phyloP scores from a whole-genome alignment of 1,140 invertebrate genomes.

The Planococcus citri region DNA sequence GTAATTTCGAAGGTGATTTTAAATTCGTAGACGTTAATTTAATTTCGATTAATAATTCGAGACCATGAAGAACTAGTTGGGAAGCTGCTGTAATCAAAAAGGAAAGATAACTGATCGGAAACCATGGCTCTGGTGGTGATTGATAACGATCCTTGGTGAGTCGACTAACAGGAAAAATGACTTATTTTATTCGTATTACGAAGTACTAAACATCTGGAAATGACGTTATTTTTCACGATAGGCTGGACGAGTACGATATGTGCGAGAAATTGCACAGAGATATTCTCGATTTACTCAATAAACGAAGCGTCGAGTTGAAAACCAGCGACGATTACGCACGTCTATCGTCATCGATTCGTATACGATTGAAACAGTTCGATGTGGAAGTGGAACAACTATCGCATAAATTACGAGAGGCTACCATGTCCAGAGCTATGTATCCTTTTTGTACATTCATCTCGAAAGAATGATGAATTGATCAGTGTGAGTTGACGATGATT shows the following conservation, averaged over 20 bases:
- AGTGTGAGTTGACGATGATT: background rate
- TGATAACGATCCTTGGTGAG: slow-evolving; percentile 37
- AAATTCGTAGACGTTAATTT: no score
- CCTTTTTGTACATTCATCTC: slow-evolving; percentile 1
- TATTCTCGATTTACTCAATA: slow-evolving; percentile 46
- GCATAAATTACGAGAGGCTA: slow-evolving; percentile 33
- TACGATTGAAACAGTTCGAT: slow-evolving; percentile 47
- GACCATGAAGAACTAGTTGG: no score
- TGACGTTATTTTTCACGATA: slow-evolving; percentile 27
- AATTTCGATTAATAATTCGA: no score
- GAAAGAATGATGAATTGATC: no score
- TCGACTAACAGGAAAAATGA: background rate
- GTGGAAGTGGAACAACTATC: slow-evolving; percentile 46
- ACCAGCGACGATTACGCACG: slow-evolving; percentile 40
- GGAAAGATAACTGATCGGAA: no score
- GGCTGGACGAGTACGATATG: slow-evolving; percentile 50
- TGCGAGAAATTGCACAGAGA: slow-evolving; percentile 49
- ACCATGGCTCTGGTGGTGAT: slow-evolving; percentile 36
- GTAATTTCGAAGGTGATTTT: no score
- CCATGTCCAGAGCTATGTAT: slow-evolving; percentile 23
- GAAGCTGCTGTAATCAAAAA: no score
- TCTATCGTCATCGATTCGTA: slow-evolving; percentile 44
- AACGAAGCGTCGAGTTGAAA: slow-evolving; percentile 39
- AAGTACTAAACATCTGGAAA: slow-evolving; percentile 4
- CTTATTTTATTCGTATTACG: background rate